These are phyloP conservation scores for Cataglyphis rosenhaueri DNA, from an alignment of 2,888 invertebrate genomes.

Conservation along the genomic window DNA sequence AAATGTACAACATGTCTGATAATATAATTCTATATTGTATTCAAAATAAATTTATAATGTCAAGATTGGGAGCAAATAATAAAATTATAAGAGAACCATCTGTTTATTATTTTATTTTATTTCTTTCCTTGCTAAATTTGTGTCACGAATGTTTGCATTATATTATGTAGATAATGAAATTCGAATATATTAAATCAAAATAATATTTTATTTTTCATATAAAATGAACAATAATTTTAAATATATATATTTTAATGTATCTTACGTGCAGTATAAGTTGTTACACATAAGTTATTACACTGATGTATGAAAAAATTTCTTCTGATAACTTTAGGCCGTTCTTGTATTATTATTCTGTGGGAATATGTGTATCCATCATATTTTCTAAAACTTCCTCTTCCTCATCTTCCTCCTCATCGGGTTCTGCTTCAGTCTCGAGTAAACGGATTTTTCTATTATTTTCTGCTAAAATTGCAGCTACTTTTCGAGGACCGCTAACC, in stretches of 20 bases:
- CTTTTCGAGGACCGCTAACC: conserved; percentile 94
- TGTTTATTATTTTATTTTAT: too few species aligned
- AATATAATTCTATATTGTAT: background rate
- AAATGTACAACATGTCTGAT: background rate
- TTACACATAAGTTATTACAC: too few species aligned
- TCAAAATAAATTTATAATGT: conserved; percentile 5
- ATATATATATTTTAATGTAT: too few species aligned
- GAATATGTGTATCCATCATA: conserved; percentile 64
- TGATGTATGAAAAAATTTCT: too few species aligned
- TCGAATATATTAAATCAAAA: too few species aligned
- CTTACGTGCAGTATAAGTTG: too few species aligned
- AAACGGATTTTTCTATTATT: conserved; percentile 93
- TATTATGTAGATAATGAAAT: too few species aligned
- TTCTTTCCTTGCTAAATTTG: too few species aligned
- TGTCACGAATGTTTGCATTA: too few species aligned
- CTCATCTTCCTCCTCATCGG: conserved; percentile 94
- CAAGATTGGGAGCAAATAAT: background rate
- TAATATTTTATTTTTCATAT: too few species aligned
- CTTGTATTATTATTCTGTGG: conserved; percentile 39
- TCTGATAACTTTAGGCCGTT: background rate
- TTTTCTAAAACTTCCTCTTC: conserved; percentile 81
- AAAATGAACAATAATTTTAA: too few species aligned
- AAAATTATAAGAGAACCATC: background rate
- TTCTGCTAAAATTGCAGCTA: conserved; percentile 94
- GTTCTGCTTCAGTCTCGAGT: conserved; percentile 97